Evolutionary conservation across 2,113 vertebrate genomes (phyloP).

Genomic region (Sula dactylatra): DNA sequence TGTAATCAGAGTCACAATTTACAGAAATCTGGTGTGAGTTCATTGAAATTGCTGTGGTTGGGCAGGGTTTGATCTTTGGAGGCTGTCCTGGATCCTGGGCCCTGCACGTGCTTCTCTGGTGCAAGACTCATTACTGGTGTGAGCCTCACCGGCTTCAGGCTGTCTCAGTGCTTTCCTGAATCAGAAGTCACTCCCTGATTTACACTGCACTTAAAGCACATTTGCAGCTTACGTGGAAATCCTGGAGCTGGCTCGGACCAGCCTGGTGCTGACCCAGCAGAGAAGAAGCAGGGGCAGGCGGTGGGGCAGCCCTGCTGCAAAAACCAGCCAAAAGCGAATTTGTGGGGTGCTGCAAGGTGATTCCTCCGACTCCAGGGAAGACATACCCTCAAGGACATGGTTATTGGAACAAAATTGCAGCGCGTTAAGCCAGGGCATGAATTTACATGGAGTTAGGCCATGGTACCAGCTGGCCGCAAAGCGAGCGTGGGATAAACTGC

Average conservation of each 20-base stretch:
- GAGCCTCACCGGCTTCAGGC: background rate
- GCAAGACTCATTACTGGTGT: accelerated
- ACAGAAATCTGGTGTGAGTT: background rate
- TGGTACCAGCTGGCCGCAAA: background rate
- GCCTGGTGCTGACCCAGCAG: accelerated
- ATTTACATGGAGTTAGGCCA: background rate
- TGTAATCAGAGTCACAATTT: background rate
- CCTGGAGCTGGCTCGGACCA: background rate
- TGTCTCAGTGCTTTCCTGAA: background rate
- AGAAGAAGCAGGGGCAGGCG: background rate
- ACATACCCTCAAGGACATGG: background rate
- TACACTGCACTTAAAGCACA: background rate
- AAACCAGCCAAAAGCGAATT: background rate
- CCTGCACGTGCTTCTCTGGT: background rate
- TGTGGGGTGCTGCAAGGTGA: background rate
- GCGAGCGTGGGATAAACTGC: background rate
- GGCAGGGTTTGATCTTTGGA: background rate
- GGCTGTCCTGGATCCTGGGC: background rate
- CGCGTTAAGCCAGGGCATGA: background rate
- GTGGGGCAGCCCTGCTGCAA: background rate
- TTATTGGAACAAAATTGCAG: background rate
- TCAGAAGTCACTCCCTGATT: background rate
- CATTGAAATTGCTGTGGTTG: background rate
- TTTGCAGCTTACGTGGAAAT: background rate
- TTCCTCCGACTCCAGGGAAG: background rate